phyloP scores from a whole-genome alignment of 2,113 vertebrate genomes.

The Ciconia stormi region DNA sequence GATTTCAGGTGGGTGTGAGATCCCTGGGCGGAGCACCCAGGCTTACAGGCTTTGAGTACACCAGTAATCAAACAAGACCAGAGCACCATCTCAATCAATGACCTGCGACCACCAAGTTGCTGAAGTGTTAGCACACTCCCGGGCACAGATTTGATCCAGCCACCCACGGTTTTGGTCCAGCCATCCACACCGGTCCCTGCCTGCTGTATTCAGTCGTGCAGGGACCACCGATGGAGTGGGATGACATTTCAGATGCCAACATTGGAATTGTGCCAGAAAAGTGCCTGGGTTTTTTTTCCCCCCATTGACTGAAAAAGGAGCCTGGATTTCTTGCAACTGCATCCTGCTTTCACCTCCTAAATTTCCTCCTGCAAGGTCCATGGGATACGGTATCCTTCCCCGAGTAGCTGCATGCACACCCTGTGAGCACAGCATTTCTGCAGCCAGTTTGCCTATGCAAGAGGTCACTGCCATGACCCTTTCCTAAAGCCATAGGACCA shows the following conservation, averaged over 20 bases:
- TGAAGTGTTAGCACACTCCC: background rate
- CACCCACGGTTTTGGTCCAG: background rate
- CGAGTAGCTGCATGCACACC: rapidly evolving
- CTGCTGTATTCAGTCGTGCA: background rate
- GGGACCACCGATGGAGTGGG: background rate
- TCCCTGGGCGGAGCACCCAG: background rate
- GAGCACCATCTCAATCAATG: background rate
- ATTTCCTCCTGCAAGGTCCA: background rate
- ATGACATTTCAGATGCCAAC: background rate
- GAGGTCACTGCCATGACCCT: background rate
- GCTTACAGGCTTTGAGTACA: background rate
- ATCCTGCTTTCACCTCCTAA: background rate
- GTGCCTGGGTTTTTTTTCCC: background rate
- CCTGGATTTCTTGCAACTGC: background rate
- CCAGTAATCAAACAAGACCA: background rate
- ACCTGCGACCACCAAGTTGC: background rate
- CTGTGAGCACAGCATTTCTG: background rate
- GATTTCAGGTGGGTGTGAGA: background rate
- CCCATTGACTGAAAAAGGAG: background rate
- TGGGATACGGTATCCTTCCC: background rate
- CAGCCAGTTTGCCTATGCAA: background rate
- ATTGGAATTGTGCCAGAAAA: background rate
- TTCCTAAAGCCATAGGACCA: background rate
- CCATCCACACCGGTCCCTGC: background rate
- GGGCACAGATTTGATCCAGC: background rate